Evolutionary conservation across 2,888 invertebrate species (phyloP).

Genomic region (Anodontia alba): DNA sequence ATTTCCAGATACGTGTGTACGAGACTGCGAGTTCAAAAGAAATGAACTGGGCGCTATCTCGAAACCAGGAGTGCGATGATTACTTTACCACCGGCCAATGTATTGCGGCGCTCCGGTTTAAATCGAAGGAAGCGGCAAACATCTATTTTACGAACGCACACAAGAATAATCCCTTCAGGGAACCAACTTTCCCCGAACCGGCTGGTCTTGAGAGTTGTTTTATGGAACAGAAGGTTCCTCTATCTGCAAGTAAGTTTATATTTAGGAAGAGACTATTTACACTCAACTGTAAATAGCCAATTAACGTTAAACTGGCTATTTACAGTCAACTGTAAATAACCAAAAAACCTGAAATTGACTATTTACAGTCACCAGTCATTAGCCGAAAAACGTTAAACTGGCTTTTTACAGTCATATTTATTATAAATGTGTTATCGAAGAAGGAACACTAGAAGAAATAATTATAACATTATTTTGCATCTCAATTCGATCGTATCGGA

Average conservation of each 20-base stretch:
- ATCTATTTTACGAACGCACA: constrained; percentile 56
- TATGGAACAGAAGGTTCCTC: constrained; percentile 34
- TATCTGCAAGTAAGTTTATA: constrained; percentile 38
- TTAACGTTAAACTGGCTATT: too few relatives aligned
- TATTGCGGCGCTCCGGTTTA: constrained; percentile 66
- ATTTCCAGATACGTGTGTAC: constrained; percentile 38
- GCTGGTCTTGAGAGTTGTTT: constrained; percentile 48
- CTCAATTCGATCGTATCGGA: too few relatives aligned
- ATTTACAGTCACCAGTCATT: too few relatives aligned
- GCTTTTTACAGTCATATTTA: too few relatives aligned
- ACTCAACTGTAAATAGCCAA: too few relatives aligned
- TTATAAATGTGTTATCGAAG: too few relatives aligned
- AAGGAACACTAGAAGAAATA: too few relatives aligned
- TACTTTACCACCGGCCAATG: constrained; percentile 53
- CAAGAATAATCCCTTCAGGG: constrained; percentile 42
- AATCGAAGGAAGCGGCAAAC: constrained; percentile 49
- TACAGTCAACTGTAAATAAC: too few relatives aligned
- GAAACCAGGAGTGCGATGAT: constrained; percentile 33
- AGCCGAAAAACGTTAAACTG: too few relatives aligned
- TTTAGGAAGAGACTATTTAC: too few relatives aligned
- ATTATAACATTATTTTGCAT: too few relatives aligned
- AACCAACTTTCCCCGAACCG: constrained; percentile 47
- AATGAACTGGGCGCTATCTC: constrained; percentile 26
- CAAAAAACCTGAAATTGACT: too few relatives aligned
- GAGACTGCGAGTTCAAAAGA: constrained; percentile 35